phyloP scores from a whole-genome alignment of 2,888 invertebrate species.

The Hypomecis punctinalis region DNA sequence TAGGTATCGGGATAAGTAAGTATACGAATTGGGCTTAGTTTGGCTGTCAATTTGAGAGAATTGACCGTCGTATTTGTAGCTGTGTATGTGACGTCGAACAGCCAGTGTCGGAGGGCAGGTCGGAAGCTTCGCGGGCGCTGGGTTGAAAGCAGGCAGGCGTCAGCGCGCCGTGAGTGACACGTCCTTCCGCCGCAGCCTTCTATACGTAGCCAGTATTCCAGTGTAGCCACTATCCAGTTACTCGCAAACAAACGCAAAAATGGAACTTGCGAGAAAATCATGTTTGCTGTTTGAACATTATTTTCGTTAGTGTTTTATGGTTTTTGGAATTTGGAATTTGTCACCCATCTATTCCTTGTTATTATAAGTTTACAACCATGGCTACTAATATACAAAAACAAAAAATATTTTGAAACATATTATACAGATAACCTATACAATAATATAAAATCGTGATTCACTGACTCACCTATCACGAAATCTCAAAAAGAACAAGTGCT shows the following conservation, averaged over 20 bases:
- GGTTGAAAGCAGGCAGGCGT: slow-evolving; percentile 76
- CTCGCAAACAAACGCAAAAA: slow-evolving; percentile 52
- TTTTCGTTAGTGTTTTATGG: background rate
- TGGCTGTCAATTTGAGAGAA: no score
- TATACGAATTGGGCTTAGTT: background rate
- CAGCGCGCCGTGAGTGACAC: slow-evolving; percentile 74
- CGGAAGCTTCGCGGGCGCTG: slow-evolving; percentile 71
- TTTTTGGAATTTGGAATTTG: background rate
- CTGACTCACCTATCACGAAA: no score
- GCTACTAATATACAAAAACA: no score
- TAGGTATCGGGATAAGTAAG: no score
- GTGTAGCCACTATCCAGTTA: slow-evolving; percentile 57
- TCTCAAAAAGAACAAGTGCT: no score
- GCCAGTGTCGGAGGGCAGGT: slow-evolving; percentile 72
- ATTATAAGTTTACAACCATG: no score
- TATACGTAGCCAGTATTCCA: slow-evolving; percentile 51
- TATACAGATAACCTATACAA: no score
- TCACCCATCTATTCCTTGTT: no score
- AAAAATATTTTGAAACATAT: no score
- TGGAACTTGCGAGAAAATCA: background rate
- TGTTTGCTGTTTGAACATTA: background rate
- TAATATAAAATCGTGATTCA: no score
- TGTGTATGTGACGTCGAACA: slow-evolving; percentile 58
- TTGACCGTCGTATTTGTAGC: slow-evolving; percentile 43
- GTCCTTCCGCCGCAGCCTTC: slow-evolving; percentile 77